Evolutionary conservation across 2,888 invertebrate genomes (phyloP), one percentile per base, ranked within the genome.

Genomic region (Carpatolechia fugitivella): DNA sequence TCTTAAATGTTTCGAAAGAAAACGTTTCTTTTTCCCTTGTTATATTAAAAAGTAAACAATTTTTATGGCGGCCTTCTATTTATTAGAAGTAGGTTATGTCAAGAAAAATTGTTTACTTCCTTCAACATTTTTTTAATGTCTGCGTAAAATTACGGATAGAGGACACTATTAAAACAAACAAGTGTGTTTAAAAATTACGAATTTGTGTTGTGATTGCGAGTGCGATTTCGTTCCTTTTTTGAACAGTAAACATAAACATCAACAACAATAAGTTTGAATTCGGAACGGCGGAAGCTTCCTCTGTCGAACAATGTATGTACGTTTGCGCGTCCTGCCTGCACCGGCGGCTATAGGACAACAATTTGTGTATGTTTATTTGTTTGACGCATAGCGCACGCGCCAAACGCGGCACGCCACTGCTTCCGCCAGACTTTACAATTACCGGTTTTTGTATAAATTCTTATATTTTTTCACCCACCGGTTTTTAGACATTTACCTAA

Each of bases 251-350:
- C 56, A 58, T 55, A 60, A 56, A 52, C 51, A 51, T 41, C 53
- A 51, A 30, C 50, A 47, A 41, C 16, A 41, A 48, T 35, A 51
- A 41, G 14, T 46, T 51, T 55, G 58, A 58, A 18, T 41, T 58
- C 60, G 59, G 62, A 66, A 66, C 69, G 68, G 61, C 65, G 74
- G 74, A 72, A 72, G 68, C 53, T 52, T 52, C 50, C 52, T 59
- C 60, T 52, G 54, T 62, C 62, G 63, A 62, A 56, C 50, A 52
- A 57, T 52, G 50, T 49, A 44, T 57, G 60, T 58, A 61, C 64
- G 66, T 65, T 66, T 65, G 67, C 48, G 58, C 52, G 56, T 59
- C 58, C 58, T 46, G 60, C 56, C 62, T 62, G 41, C 44, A 24
- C 44, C 24, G 20, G 44, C n/a, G 44, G 6, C 24, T 29, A 29